A percentile compares a stretch with the other conserved stretches of the same genome.
These are phyloP conservation scores for Acanthopleura granulata DNA, from an alignment of 2,888 invertebrate genomes.

Conservation along the genomic window DNA sequence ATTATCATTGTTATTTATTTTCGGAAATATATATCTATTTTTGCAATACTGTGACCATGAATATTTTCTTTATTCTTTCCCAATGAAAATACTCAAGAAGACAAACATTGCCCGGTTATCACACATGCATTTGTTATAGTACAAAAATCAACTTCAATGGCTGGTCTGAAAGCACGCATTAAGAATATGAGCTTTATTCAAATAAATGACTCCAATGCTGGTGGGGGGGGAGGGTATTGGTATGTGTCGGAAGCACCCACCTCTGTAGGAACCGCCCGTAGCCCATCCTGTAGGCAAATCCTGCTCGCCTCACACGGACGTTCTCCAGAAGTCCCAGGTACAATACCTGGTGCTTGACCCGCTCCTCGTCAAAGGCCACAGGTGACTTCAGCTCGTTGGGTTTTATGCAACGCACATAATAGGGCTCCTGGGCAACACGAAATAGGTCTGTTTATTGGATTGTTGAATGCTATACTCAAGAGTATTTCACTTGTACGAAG, in stretches of 20 bases:
- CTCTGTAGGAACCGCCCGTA: slow-evolving; percentile 93
- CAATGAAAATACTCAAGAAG: too few relatives aligned
- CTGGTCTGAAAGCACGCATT: too few relatives aligned
- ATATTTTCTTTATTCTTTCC: too few relatives aligned
- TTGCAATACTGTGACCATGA: too few relatives aligned
- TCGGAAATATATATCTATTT: too few relatives aligned
- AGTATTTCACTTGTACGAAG: background rate
- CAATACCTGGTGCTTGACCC: slow-evolving; percentile 75
- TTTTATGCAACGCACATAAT: slow-evolving; percentile 97
- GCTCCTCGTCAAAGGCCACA: slow-evolving; percentile 85
- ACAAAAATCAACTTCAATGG: too few relatives aligned
- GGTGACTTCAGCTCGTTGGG: slow-evolving; percentile 96
- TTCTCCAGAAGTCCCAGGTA: slow-evolving; percentile 96
- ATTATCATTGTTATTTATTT: too few relatives aligned
- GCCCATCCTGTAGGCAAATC: slow-evolving; percentile 95
- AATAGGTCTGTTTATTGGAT: background rate
- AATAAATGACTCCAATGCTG: too few relatives aligned
- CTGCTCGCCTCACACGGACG: slow-evolving; percentile 94
- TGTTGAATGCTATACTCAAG: background rate
- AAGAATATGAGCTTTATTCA: too few relatives aligned
- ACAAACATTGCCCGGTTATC: too few relatives aligned
- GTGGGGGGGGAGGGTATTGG: too few relatives aligned
- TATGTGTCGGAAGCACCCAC: slow-evolving; percentile 66
- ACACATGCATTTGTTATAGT: too few relatives aligned
- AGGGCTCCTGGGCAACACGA: slow-evolving; percentile 78